These are phyloP conservation scores for Luscinia luscinia DNA, from an alignment of 2,797 vertebrate genomes.

Conservation along the genomic window DNA sequence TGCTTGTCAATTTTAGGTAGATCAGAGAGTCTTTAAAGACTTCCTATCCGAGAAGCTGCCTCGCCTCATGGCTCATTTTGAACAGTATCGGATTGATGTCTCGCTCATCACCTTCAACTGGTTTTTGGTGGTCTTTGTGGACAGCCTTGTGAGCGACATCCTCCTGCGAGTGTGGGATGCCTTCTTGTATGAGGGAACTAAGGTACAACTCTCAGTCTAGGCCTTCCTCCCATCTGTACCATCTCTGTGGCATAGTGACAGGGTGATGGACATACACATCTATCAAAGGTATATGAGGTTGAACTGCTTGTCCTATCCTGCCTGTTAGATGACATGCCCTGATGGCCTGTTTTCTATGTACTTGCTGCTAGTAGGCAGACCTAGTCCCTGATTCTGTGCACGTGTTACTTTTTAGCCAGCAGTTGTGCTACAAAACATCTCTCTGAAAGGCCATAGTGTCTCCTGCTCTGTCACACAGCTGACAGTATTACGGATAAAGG, in stretches of 20 bases:
- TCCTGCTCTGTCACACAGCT: background rate
- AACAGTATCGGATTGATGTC: slow-evolving; percentile 84
- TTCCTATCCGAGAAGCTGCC: slow-evolving; percentile 91
- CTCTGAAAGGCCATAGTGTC: background rate
- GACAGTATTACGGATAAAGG: background rate
- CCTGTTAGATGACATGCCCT: background rate
- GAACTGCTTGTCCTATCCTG: background rate
- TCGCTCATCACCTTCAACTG: slow-evolving; percentile 93
- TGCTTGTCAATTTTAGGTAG: slow-evolving; percentile 79
- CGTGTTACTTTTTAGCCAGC: background rate
- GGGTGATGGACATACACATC: background rate
- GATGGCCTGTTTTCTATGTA: background rate
- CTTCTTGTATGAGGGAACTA: slow-evolving; percentile 93
- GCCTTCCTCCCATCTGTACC: background rate
- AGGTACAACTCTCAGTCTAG: slow-evolving; percentile 77
- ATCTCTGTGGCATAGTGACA: background rate
- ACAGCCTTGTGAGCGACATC: slow-evolving; percentile 90
- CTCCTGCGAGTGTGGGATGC: slow-evolving; percentile 93
- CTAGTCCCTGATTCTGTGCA: background rate
- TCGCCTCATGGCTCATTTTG: slow-evolving; percentile 85
- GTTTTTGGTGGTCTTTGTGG: slow-evolving; percentile 93
- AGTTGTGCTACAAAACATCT: background rate
- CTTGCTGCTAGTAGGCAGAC: background rate
- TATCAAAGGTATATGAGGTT: background rate
- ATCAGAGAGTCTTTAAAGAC: slow-evolving; percentile 95